phyloP scores from a whole-genome alignment of 2,888 invertebrate genomes.

The Allacma fusca region DNA sequence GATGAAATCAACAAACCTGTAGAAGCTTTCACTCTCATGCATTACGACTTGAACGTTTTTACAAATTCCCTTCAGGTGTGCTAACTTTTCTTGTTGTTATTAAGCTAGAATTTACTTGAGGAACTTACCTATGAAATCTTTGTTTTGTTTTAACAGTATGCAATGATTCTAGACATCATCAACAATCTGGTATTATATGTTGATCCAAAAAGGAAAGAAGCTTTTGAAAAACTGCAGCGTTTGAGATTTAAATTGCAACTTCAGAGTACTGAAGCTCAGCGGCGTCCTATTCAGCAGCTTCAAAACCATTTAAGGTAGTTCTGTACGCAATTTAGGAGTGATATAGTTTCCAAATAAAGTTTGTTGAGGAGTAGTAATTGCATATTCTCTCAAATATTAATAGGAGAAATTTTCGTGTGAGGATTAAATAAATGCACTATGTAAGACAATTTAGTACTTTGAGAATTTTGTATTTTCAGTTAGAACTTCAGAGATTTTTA shows the following conservation, averaged over 20 bases:
- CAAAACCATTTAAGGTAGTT: conserved; percentile 75
- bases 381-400: no score
- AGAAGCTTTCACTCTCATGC: conserved; percentile 97
- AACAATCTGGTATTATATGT: conserved; percentile 96
- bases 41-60: conserved; percentile 97
- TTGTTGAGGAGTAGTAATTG: no score
- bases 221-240: conserved; percentile 84
- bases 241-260: conserved; percentile 95
- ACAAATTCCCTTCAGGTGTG: conserved; percentile 88
- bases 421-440: no score
- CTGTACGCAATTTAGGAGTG: not conserved
- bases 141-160: conserved; percentile 73
- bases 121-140: not conserved
- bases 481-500: no score
- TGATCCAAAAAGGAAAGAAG: conserved; percentile 92
- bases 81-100: conserved; percentile 46
- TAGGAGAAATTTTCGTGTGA: no score
- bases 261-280: conserved; percentile 88
- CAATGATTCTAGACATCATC: conserved; percentile 96
- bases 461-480: no score
- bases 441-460: no score
- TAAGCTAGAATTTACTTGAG: no score
- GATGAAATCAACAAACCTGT: conserved; percentile 85
- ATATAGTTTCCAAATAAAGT: no score
- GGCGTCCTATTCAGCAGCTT: conserved; percentile 87